These are phyloP conservation scores for Heloderma charlesbogerti DNA, from an alignment of 2,113 vertebrate species.

Conservation along the genomic window DNA sequence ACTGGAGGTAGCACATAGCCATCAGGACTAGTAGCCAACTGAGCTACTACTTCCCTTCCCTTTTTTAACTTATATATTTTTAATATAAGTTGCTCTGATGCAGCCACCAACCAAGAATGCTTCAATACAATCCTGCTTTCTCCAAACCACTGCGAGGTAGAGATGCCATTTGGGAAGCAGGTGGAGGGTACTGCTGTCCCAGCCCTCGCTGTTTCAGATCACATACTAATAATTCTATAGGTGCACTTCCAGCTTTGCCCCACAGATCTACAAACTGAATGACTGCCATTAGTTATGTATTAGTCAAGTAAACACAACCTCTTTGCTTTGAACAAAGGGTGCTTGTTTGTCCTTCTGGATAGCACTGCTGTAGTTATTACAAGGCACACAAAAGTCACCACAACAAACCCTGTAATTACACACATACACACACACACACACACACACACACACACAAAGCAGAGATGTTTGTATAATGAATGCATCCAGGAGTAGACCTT, in stretches of 20 bases:
- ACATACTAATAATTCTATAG: not conserved
- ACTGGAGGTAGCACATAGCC: no score
- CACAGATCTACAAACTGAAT: not conserved
- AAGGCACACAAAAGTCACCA: not conserved
- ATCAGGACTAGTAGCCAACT: no score
- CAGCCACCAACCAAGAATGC: not conserved
- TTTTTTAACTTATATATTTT: not conserved
- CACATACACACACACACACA: no score
- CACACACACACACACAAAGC: not conserved
- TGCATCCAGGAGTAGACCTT: not conserved
- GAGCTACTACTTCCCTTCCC: not conserved
- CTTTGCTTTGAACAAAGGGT: not conserved
- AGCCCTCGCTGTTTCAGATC: not conserved
- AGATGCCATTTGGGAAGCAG: not conserved
- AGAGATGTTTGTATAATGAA: not conserved
- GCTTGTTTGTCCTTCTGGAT: no score
- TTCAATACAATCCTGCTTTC: not conserved
- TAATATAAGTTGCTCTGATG: not conserved
- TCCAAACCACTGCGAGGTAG: not conserved
- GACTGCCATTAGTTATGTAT: not conserved
- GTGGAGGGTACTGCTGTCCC: no score
- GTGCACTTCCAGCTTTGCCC: not conserved
- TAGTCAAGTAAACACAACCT: not conserved
- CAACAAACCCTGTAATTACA: not conserved
- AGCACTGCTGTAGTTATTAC: not conserved